Conservation (phyloP, 2,888 invertebrate genomes). For the Criorhina ranunculi region DNA sequence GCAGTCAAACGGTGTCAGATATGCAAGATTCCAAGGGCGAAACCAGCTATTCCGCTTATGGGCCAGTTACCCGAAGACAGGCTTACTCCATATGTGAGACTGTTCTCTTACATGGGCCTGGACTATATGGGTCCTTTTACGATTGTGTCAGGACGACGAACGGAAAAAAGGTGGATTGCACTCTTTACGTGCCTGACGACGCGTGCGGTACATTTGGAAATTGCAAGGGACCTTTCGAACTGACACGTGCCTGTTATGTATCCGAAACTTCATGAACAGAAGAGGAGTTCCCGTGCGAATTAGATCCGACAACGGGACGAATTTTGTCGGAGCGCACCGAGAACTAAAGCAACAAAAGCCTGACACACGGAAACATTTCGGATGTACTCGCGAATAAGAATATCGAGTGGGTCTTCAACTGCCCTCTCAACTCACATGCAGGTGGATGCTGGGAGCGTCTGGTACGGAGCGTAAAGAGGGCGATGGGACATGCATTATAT, state of each 20-base stretch:
- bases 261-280: neutral
- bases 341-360: neutral
- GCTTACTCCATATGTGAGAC: slow-evolving; percentile 8
- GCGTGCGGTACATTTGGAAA: slow-evolving; percentile 58
- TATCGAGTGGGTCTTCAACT: neutral
- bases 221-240: slow-evolving; percentile 21
- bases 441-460: neutral
- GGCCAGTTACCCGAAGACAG: slow-evolving; percentile 34
- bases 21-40: neutral
- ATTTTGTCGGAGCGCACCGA: neutral
- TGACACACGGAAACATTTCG: neutral
- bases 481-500: slow-evolving; percentile 2
- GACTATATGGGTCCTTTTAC: slow-evolving; percentile 61
- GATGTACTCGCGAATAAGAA: neutral
- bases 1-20: neutral
- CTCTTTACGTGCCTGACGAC: slow-evolving; percentile 24
- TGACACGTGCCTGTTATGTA: neutral
- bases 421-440: neutral
- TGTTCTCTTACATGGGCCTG: slow-evolving; percentile 48
- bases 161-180: slow-evolving; percentile 47
- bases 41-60: slow-evolving; percentile 59
- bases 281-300: neutral
- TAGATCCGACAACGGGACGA: neutral
- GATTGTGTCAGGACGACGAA: slow-evolving; percentile 41
- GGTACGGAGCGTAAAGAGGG: slow-evolving; percentile 4